Conservation (phyloP, 2,797 vertebrate genomes). For the Coranthus polyacanthus region DNA sequence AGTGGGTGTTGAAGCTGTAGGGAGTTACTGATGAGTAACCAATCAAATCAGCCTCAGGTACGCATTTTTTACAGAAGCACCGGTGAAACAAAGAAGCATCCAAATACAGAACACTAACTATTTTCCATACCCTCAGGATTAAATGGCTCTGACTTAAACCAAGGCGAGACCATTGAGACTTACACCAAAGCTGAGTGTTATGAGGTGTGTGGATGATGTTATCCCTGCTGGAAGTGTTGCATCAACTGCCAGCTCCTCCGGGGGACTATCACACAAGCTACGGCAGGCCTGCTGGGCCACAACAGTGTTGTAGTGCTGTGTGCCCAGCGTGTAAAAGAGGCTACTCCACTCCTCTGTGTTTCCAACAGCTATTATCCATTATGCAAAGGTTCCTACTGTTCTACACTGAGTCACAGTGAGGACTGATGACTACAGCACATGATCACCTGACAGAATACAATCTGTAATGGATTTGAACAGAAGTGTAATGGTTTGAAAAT, state of each 20-base stretch:
- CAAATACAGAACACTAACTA: constrained; percentile 31
- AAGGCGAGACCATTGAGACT: constrained; percentile 46
- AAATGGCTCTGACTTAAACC: constrained; percentile 42
- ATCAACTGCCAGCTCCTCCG: constrained; percentile 68
- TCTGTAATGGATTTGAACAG: constrained; percentile 46
- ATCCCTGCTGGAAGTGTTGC: constrained; percentile 69
- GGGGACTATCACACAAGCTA: constrained; percentile 42
- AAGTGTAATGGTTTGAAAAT: constrained; percentile 17
- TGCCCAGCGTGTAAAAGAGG: constrained; percentile 70
- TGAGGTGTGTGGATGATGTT: constrained; percentile 71
- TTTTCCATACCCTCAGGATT: constrained; percentile 23
- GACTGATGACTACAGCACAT: constrained; percentile 22
- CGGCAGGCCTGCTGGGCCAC: constrained; percentile 66
- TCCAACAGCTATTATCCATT: constrained; percentile 67
- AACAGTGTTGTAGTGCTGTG: constrained; percentile 57
- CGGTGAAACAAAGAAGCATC: constrained; percentile 20
- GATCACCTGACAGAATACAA: constrained; percentile 36
- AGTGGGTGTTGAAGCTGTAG: constrained; percentile 26
- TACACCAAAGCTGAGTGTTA: constrained; percentile 47
- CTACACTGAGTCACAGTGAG: constrained; percentile 49
- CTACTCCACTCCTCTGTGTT: constrained; percentile 39
- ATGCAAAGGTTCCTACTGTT: constrained; percentile 69
- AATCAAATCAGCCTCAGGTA: constrained; percentile 18
- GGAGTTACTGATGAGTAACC: constrained; percentile 42
- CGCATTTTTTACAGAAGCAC: background rate